These are phyloP conservation scores for Albula glossodonta DNA, from an alignment of 2,113 vertebrate genomes.

Conservation along the genomic window DNA sequence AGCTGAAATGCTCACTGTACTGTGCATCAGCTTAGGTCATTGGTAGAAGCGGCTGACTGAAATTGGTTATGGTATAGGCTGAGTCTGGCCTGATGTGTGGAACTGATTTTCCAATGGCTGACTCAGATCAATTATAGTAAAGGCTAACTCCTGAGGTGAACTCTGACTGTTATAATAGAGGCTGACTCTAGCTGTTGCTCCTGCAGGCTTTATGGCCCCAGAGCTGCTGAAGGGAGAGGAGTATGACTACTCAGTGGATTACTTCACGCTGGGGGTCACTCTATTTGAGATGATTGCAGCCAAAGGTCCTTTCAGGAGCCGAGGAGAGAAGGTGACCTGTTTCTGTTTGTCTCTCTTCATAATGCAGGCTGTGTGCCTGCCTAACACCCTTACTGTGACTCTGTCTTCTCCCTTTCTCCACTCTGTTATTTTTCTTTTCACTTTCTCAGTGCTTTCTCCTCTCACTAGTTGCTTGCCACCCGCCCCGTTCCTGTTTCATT, in stretches of 20 bases:
- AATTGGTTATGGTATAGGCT: too few relatives aligned
- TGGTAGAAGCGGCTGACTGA: too few relatives aligned
- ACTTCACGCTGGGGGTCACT: constrained; percentile 75
- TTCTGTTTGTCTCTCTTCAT: not conserved
- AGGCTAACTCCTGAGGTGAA: constrained; percentile 53
- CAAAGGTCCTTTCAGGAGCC: constrained; percentile 72
- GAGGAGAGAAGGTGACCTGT: constrained; percentile 68
- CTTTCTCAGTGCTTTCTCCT: not conserved
- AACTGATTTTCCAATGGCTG: too few relatives aligned
- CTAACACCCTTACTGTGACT: too few relatives aligned
- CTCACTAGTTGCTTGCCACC: too few relatives aligned
- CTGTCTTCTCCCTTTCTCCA: not conserved
- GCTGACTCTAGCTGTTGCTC: constrained; percentile 63
- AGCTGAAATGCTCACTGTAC: too few relatives aligned
- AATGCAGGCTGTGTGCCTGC: too few relatives aligned
- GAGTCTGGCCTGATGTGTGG: too few relatives aligned
- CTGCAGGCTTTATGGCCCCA: constrained; percentile 75
- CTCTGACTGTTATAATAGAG: constrained; percentile 65
- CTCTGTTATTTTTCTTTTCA: not conserved
- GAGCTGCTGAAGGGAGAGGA: constrained; percentile 75
- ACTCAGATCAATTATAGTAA: not conserved
- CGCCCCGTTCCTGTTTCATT: too few relatives aligned
- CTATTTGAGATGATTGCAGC: constrained; percentile 73
- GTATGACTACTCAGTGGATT: constrained; percentile 73
- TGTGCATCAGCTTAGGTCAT: too few relatives aligned